phyloP scores from a whole-genome alignment of 2,888 invertebrate genomes.

The Nephrocerus scutellatus region DNA sequence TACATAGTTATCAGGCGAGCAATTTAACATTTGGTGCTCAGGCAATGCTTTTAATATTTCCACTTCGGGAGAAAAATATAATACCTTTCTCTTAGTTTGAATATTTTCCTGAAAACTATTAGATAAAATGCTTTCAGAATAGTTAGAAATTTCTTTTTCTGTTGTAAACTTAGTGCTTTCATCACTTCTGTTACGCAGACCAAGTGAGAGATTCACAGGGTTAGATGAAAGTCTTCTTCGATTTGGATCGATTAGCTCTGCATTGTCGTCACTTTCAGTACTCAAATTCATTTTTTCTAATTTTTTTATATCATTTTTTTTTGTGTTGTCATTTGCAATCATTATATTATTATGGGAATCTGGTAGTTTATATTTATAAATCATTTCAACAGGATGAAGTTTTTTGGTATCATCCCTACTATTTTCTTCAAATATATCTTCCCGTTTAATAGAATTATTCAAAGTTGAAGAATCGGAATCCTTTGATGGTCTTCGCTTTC shows the following conservation, averaged over 20 bases:
- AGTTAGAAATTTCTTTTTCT: too few species aligned
- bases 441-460: constrained; percentile 18
- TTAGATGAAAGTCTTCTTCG: constrained; percentile 60
- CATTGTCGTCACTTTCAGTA: constrained; percentile 17
- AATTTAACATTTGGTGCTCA: constrained; percentile 63
- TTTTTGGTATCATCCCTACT: constrained; percentile 17
- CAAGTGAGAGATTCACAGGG: constrained; percentile 71
- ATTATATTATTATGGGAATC: too few species aligned
- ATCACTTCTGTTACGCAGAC: constrained; percentile 54
- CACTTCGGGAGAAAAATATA: constrained; percentile 62
- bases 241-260: constrained; percentile 1
- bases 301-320: too few species aligned
- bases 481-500: constrained; percentile 22
- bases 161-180: too few species aligned
- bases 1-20: constrained; percentile 75
- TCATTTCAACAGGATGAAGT: too few species aligned
- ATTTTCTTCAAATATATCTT: constrained; percentile 18
- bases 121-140: too few species aligned
- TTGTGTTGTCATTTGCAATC: too few species aligned
- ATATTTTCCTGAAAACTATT: too few species aligned
- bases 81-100: too few species aligned
- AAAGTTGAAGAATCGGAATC: constrained; percentile 13
- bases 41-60: constrained; percentile 54
- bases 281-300: too few species aligned
- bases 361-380: too few species aligned